Percentiles rank a stretch among this genome's conserved stretches.
Evolutionary conservation across 2,113 vertebrate genomes (phyloP).

Genomic region (Elgaria multicarinata): DNA sequence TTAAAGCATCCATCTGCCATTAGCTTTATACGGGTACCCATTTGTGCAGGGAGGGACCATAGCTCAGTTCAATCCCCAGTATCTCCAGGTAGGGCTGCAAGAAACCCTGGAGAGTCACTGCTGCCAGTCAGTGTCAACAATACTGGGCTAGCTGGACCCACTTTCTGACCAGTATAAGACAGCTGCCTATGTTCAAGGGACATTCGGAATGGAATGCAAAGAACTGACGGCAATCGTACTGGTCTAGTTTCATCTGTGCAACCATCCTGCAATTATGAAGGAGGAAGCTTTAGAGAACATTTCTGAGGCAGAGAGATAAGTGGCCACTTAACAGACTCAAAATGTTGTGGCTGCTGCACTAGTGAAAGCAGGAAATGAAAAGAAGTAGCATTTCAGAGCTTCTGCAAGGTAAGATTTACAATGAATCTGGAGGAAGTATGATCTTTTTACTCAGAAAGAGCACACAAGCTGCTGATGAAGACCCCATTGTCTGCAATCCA

Average conservation of each 20-base stretch:
- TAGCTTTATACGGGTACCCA: not conserved
- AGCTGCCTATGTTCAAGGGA: not conserved
- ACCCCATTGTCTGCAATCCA: not conserved
- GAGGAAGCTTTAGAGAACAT: slow-evolving; percentile 4
- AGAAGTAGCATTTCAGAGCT: not conserved
- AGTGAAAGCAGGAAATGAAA: slow-evolving; percentile 14
- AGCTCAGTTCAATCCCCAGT: no score
- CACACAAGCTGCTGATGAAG: not conserved
- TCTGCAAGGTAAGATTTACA: not conserved
- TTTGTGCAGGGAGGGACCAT: no score
- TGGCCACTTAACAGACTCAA: not conserved
- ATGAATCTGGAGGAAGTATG: not conserved
- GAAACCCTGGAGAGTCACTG: no score
- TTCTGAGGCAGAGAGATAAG: slow-evolving; percentile 27
- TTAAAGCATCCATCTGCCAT: not conserved
- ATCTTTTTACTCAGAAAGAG: not conserved
- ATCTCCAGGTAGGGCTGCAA: no score
- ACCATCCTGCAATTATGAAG: not conserved
- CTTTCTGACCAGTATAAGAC: not conserved
- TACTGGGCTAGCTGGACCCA: no score
- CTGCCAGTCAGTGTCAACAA: no score
- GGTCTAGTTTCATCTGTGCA: not conserved
- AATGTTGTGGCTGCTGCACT: not conserved
- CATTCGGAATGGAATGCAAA: not conserved
- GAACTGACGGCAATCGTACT: not conserved